Base-by-base conservation (phyloP, 2,888 invertebrate genomes). In the Napeogenes inachia region DNA sequence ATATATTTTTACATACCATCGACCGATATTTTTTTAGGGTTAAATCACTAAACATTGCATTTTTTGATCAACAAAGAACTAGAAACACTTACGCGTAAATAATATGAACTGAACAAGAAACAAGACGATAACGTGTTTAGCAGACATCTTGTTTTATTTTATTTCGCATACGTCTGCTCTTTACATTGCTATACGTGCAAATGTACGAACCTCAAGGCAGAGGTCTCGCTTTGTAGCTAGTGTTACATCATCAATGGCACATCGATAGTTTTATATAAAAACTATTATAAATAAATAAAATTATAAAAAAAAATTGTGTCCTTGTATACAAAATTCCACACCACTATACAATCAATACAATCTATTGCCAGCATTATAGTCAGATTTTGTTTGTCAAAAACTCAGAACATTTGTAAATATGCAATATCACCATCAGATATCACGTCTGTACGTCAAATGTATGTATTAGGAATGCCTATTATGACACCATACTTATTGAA, bases 11-110 rank as follows among this genome's bases (percentile, higher is more conserved):
- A 13, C 6, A 13, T 21, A 47, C 13, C 21, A 21, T 21, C 54
- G 47, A 35, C 4, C 35, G 35, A 50, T 13, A 33, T 47, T 13
- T 59, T 54, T 42, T 21, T 21, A 21, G 21, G 21, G n/a, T 21
- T 21, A 8, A 45, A 13, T 42, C 56, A 32, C 21, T 32, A 59
- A 60, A 60, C 13, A 6, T 50, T 32, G 54, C 35, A 61, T 32
- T 45, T 56, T 45, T 50, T 21, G 21, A 59, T 59, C 42, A 30
- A 50, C 30, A 30, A 21, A n/a, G 30, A 50, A 21, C 30, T 10
- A 21, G 21, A 21, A 21, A 21, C 21, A 50, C 50, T 50, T 50
- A 50, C 50, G 8, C 50, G 50, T 50, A 30, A 50, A 30, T 30
- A 50, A 30, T 50, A 50, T 12, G 30, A 10, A 50, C 30, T 50